These are phyloP conservation scores for Naso thynnoides DNA, from an alignment of 2,797 vertebrate genomes.

Conservation along the genomic window DNA sequence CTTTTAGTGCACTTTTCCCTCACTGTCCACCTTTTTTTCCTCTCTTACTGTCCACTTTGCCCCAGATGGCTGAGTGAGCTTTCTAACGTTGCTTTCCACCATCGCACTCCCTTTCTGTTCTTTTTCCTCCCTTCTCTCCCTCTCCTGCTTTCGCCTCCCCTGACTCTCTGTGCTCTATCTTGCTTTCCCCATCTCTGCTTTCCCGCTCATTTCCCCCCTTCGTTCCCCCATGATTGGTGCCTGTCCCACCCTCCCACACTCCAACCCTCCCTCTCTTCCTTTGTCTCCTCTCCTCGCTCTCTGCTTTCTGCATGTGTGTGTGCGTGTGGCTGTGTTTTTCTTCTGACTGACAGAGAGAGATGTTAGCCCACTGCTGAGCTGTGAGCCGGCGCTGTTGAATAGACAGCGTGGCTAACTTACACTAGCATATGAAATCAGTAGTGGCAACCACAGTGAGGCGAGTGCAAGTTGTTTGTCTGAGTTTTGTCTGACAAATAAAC, in stretches of 20 bases:
- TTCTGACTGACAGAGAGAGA: slow-evolving; percentile 69
- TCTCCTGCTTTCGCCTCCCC: slow-evolving; percentile 43
- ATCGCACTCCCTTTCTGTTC: not conserved
- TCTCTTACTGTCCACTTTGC: slow-evolving; percentile 40
- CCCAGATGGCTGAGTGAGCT: slow-evolving; percentile 42
- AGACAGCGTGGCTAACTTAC: slow-evolving; percentile 43
- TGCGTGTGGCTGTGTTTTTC: slow-evolving; percentile 51
- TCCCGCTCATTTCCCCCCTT: slow-evolving; percentile 77
- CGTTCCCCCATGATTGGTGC: slow-evolving; percentile 57
- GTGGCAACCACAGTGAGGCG: slow-evolving; percentile 35
- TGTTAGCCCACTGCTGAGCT: slow-evolving; percentile 57
- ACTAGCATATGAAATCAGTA: slow-evolving; percentile 48
- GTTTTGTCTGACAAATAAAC: slow-evolving; percentile 37
- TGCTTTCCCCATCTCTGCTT: slow-evolving; percentile 64
- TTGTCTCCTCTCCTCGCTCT: slow-evolving; percentile 73
- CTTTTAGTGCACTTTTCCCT: slow-evolving; percentile 26
- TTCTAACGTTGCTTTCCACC: slow-evolving; percentile 33
- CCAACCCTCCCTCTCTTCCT: slow-evolving; percentile 76
- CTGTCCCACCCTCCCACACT: slow-evolving; percentile 62
- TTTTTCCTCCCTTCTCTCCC: slow-evolving; percentile 23
- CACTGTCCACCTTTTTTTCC: slow-evolving; percentile 25
- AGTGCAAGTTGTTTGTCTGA: slow-evolving; percentile 44
- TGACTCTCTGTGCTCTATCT: slow-evolving; percentile 58
- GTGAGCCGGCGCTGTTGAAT: slow-evolving; percentile 38
- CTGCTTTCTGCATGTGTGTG: slow-evolving; percentile 46